Percentiles rank a stretch among this genome's conserved stretches.
These are phyloP conservation scores for Chymomyza procnemis DNA, from an alignment of 2,888 invertebrate species.

Conservation along the genomic window DNA sequence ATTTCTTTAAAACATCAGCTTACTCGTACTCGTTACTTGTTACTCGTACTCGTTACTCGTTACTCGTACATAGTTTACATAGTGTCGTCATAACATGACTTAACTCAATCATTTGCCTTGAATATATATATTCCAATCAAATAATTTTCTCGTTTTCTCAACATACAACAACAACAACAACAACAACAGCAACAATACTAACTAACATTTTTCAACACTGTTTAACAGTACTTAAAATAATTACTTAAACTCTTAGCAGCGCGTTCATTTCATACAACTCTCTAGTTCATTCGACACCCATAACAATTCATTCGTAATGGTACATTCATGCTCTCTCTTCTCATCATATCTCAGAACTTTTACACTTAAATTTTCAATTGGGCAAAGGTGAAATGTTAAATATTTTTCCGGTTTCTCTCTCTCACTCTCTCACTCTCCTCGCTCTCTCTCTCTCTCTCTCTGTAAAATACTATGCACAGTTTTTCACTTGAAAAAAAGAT, in stretches of 20 bases:
- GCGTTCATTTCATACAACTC: constrained; percentile 31
- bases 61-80: constrained; percentile 46
- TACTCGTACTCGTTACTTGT: constrained; percentile 25
- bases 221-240: not conserved
- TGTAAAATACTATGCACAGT: not conserved
- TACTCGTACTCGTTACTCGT: constrained; percentile 22
- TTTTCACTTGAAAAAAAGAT: not conserved
- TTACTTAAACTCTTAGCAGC: constrained; percentile 30
- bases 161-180: not conserved
- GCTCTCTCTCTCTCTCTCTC: no score
- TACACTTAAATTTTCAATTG: constrained; percentile 15
- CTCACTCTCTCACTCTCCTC: no score
- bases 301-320: constrained; percentile 14
- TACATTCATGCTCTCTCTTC: constrained; percentile 17
- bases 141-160: not conserved
- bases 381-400: not conserved
- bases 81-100: constrained; percentile 13
- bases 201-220: not conserved
- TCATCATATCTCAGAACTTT: constrained; percentile 15
- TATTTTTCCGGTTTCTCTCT: not conserved
- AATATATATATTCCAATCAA: not conserved
- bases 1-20: constrained; percentile 37
- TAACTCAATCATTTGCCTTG: not conserved
- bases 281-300: constrained; percentile 28
- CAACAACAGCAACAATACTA: not conserved